A percentile compares a stretch with the other conserved stretches of the same genome.
These are phyloP conservation scores for Chloroceryle amazona DNA, from an alignment of 2,797 vertebrate genomes.

Conservation along the genomic window DNA sequence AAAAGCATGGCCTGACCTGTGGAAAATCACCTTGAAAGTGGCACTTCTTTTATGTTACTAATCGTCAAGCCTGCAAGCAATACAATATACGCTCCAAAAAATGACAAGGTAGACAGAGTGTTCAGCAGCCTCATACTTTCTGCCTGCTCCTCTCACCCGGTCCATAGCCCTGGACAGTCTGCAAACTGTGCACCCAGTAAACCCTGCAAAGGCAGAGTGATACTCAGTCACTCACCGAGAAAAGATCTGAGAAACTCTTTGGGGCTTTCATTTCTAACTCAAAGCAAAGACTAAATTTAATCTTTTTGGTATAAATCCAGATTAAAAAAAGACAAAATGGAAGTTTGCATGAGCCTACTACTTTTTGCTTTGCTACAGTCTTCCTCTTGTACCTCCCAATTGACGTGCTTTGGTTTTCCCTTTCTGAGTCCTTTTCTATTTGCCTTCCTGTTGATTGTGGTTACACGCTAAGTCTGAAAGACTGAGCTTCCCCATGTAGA, in stretches of 20 bases:
- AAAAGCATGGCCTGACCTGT: background rate
- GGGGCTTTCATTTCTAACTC: background rate
- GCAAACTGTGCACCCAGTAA: background rate
- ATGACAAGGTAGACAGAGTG: background rate
- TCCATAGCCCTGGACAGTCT: accelerated
- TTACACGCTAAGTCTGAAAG: background rate
- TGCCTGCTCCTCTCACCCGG: background rate
- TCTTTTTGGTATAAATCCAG: background rate
- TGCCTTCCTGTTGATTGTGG: background rate
- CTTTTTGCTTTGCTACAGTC: background rate
- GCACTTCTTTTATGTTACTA: background rate
- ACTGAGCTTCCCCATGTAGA: background rate
- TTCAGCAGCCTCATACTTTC: background rate
- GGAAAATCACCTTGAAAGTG: background rate
- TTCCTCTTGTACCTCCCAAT: background rate
- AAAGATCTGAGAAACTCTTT: background rate
- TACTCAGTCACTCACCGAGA: background rate
- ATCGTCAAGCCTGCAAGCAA: background rate
- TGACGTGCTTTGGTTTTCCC: background rate
- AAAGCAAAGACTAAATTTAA: background rate
- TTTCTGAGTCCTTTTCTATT: background rate
- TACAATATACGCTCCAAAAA: accelerated
- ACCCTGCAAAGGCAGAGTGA: accelerated
- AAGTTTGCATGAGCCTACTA: background rate
- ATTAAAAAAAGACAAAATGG: background rate